Conservation (phyloP, 2,113 vertebrate species). For the Psephotus haematonotus region DNA sequence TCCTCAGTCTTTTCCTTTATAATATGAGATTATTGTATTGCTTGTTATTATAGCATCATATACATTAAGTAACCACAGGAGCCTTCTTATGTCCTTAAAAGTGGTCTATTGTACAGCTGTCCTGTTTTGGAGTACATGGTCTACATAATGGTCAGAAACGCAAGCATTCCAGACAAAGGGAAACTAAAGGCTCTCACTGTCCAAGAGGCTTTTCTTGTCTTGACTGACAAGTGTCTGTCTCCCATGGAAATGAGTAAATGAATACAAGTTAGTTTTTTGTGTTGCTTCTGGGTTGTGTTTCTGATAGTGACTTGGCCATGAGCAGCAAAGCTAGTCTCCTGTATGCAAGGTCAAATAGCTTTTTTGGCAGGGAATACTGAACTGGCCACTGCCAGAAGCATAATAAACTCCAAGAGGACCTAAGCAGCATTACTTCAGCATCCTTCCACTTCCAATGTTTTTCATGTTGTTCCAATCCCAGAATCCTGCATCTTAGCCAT, state of each 20-base stretch:
- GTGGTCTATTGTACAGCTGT: neutral
- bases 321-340: neutral
- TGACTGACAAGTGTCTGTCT: neutral
- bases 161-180: neutral
- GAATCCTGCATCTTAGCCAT: neutral
- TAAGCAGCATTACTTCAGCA: neutral
- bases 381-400: neutral
- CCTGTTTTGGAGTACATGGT: neutral
- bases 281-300: neutral
- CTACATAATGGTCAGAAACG: fast-evolving
- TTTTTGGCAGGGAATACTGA: neutral
- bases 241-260: neutral
- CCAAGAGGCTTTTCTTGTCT: neutral
- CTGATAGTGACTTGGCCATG: neutral
- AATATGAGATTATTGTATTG: neutral
- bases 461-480: neutral
- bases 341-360: neutral
- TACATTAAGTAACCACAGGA: neutral
- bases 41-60: neutral
- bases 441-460: neutral
- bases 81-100: neutral
- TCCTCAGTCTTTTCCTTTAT: neutral
- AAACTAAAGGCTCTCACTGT: neutral
- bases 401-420: neutral
- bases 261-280: neutral